Evolutionary conservation across 2,888 invertebrate species (phyloP).

Genomic region (Alviniconcha strummeri): DNA sequence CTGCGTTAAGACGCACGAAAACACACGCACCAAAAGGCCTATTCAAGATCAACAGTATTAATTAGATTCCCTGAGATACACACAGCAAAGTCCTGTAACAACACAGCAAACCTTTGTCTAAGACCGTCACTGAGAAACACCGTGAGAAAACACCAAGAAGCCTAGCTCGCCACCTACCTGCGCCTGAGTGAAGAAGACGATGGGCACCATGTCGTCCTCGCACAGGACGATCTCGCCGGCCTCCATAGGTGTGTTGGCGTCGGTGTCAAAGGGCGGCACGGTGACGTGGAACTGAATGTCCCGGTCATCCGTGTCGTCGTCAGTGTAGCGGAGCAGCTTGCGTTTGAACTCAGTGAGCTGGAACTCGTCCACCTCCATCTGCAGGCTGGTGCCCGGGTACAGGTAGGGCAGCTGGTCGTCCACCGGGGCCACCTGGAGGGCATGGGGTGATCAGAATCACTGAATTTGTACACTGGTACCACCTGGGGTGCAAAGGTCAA

Average conservation of each 20-base stretch:
- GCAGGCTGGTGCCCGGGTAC: slow-evolving; percentile 60
- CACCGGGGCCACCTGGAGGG: slow-evolving; percentile 57
- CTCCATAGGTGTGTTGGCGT: slow-evolving; percentile 59
- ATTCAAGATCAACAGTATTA: too few relatives aligned
- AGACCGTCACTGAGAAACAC: too few relatives aligned
- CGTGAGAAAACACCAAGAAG: too few relatives aligned
- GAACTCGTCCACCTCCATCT: slow-evolving; percentile 68
- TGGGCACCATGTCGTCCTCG: slow-evolving; percentile 56
- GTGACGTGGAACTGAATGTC: slow-evolving; percentile 62
- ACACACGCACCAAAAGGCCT: too few relatives aligned
- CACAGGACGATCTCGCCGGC: slow-evolving; percentile 67
- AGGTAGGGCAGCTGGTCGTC: slow-evolving; percentile 70
- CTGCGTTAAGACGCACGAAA: too few relatives aligned
- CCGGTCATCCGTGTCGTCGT: slow-evolving; percentile 42
- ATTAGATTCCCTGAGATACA: too few relatives aligned
- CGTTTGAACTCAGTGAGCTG: slow-evolving; percentile 64
- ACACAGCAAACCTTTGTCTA: too few relatives aligned
- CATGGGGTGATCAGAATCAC: too few relatives aligned
- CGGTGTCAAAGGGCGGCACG: slow-evolving; percentile 65
- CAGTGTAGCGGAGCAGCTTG: slow-evolving; percentile 40
- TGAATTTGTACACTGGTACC: too few relatives aligned
- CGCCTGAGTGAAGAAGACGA: slow-evolving; percentile 68
- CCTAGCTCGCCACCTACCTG: slow-evolving; percentile 8
- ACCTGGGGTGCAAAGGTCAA: too few relatives aligned
- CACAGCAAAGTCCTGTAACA: too few relatives aligned